phyloP scores from a whole-genome alignment of 35 echinoderm and acorn worm species.

The Heliocidaris erythrogramma region DNA sequence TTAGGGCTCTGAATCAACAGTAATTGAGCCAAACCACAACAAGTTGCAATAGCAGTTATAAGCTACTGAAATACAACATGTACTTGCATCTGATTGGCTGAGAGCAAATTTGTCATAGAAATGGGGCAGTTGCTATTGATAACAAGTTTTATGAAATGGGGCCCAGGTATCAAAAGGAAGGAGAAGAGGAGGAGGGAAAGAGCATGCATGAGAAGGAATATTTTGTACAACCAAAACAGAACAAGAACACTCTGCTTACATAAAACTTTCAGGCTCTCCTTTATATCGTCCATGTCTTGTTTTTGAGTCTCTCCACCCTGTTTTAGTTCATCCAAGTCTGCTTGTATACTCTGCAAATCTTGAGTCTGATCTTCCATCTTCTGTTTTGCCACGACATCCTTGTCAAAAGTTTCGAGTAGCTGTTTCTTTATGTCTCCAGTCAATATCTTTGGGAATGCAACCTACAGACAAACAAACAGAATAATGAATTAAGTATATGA shows the following conservation, averaged over 20 bases:
- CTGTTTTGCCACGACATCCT: neutral
- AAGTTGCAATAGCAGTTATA: no score
- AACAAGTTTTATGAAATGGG: no score
- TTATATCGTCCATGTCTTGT: neutral
- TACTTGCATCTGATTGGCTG: no score
- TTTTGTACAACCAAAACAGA: no score
- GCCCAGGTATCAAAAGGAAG: no score
- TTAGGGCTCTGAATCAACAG: no score
- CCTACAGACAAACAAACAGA: neutral
- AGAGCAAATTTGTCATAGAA: no score
- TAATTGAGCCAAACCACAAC: no score
- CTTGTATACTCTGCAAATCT: neutral
- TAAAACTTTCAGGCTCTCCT: neutral
- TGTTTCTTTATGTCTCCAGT: neutral
- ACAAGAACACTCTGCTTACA: neutral
- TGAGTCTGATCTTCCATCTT: neutral
- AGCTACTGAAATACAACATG: no score
- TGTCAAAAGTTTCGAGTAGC: neutral
- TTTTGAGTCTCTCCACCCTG: neutral
- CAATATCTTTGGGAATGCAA: neutral
- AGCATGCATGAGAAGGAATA: no score
- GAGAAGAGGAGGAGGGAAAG: no score
- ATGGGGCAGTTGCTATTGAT: no score
- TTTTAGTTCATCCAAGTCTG: neutral
- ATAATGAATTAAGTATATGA: neutral